phyloP scores from a whole-genome alignment of 1,140 invertebrate species.

The Pomacea maculata region DNA sequence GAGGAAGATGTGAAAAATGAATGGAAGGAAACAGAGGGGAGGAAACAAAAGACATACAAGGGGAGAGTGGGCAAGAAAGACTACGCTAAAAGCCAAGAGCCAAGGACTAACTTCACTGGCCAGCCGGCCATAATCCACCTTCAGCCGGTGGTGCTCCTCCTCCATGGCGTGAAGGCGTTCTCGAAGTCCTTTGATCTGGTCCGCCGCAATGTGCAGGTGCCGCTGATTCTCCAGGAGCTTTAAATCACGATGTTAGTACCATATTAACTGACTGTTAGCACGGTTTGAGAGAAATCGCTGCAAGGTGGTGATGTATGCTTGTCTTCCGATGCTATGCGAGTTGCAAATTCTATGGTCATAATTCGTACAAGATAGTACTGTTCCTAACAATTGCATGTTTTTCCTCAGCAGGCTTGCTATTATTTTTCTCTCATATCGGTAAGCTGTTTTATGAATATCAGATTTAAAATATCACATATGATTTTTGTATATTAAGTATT shows the following conservation, averaged over 20 bases:
- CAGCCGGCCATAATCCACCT: constrained; percentile 34
- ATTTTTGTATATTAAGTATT: too few relatives aligned
- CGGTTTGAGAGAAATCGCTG: too few relatives aligned
- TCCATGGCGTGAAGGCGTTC: constrained; percentile 46
- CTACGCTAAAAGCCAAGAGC: not conserved
- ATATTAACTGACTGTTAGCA: too few relatives aligned
- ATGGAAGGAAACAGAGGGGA: not conserved
- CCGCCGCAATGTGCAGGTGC: constrained; percentile 48
- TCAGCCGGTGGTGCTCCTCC: constrained; percentile 44
- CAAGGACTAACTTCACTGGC: constrained; percentile 33
- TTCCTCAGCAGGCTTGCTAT: too few relatives aligned
- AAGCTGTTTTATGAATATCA: too few relatives aligned
- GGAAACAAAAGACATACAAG: not conserved
- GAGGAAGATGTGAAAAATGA: not conserved
- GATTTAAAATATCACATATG: too few relatives aligned
- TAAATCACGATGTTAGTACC: not conserved
- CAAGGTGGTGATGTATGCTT: too few relatives aligned
- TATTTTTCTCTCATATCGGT: too few relatives aligned
- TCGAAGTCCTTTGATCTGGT: constrained; percentile 49
- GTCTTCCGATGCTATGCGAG: too few relatives aligned
- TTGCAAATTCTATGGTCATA: too few relatives aligned
- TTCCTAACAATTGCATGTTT: too few relatives aligned
- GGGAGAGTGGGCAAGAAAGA: not conserved
- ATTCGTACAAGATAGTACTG: too few relatives aligned
- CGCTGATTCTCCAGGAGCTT: constrained; percentile 48